Base-by-base conservation (phyloP, 2,113 vertebrate genomes). In the Gambusia affinis region DNA sequence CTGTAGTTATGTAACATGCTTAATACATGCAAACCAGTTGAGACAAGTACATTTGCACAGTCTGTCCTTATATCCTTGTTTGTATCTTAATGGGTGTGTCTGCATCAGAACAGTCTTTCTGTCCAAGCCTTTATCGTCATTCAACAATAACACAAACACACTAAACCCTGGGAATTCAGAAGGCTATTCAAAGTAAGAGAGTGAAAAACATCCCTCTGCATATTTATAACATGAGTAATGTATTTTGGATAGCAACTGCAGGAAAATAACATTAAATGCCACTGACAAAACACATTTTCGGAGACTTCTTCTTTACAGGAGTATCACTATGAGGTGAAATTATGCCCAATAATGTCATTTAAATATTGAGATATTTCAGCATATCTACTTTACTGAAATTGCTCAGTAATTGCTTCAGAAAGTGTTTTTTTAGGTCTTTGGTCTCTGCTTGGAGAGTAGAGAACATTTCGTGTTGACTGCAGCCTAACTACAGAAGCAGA, bases 1-100 rank as follows among this genome's bases (percentile, higher is more conserved):
- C 29, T 51, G 29, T 24, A 47, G 60, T 84, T 82, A 10, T 1
- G 6, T 29, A 78, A 76, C 42, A 42, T 17, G 37, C 10, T n/a
- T 3, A 28, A 66, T n/a, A 24, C 2, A 66, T 42, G 69, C 35
- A 67, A 31, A 3, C 17, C 6, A 47, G 66, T 64, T 30, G 8
- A 65, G 15, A 42, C 12, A 30, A 19, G 39, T 60, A 31, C 63
- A 39, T 73, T 78, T 76, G 22, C 30, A n/a, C 28, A 30, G 4
- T 8, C 2, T 11, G 24, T 27, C 22, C 39, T 54, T 37, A 37
- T 31, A 29, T 29, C 15, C 28, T 35, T 51, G 60, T 47, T 19
- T 10, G 11, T 27, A 8, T n/a, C 12, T 51, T 35, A 24, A 33
- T 15, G 11, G 76, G 35, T 14, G 12, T 64, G 62, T 6, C 39